Evolutionary conservation across 2,113 vertebrate genomes (phyloP).

Genomic region (Alethe castanea): DNA sequence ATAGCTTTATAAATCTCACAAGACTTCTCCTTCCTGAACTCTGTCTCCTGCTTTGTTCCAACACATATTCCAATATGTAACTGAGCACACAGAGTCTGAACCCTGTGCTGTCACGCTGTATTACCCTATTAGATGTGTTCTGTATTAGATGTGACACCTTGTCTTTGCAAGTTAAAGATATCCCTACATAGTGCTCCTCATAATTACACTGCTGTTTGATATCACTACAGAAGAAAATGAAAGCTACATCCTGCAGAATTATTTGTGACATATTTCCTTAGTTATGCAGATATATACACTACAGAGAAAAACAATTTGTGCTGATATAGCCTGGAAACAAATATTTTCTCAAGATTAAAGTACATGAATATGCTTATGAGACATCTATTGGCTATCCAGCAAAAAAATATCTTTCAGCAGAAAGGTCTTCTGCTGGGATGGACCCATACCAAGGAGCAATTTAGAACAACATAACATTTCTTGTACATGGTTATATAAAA

Average conservation of each 20-base stretch:
- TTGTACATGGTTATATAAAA: background rate
- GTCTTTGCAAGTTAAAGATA: conserved; percentile 43
- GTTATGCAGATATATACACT: conserved; percentile 3
- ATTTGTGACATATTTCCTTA: conserved; percentile 27
- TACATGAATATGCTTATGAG: background rate
- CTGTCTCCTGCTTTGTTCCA: background rate
- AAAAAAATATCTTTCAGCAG: background rate
- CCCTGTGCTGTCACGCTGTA: background rate
- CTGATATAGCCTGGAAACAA: background rate
- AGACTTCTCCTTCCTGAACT: background rate
- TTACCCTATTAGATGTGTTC: background rate
- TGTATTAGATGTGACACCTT: conserved; percentile 33
- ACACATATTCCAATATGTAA: background rate
- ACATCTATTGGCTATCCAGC: background rate
- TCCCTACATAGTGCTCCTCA: background rate
- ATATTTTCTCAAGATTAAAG: background rate
- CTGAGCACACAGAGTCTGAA: background rate
- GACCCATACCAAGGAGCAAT: background rate
- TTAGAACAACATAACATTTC: background rate
- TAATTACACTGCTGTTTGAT: conserved; percentile 28
- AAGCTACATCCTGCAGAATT: conserved; percentile 14
- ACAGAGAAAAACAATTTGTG: background rate
- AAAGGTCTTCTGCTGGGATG: background rate
- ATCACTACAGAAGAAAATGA: conserved; percentile 14
- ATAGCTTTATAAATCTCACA: background rate